A percentile compares a stretch with the other conserved stretches of the same genome.
phyloP scores from a whole-genome alignment of 2,797 vertebrate species.

The Pseudopleuronectes americanus region DNA sequence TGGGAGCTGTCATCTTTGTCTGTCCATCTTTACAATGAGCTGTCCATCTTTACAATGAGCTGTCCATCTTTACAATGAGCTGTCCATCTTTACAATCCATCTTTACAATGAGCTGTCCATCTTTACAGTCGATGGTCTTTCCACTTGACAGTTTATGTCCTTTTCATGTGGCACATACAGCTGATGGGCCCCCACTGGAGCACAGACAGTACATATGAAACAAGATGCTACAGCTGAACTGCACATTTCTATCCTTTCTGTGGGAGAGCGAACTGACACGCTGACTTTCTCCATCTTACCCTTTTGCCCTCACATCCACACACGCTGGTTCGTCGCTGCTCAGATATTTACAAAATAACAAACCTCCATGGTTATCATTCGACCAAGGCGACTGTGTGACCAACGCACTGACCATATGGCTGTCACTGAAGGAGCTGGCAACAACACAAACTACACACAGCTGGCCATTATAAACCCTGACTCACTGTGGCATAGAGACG shows the following conservation, averaged over 20 bases:
- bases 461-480: slow-evolving; percentile 36
- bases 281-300: slow-evolving; percentile 30
- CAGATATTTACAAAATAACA: slow-evolving; percentile 33
- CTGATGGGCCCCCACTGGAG: background rate
- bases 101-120: too few species aligned
- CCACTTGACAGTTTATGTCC: background rate
- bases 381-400: slow-evolving; percentile 57
- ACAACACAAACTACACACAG: slow-evolving; percentile 51
- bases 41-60: too few species aligned
- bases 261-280: background rate
- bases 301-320: slow-evolving; percentile 17
- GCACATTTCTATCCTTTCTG: slow-evolving; percentile 23
- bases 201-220: background rate
- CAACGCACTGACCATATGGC: slow-evolving; percentile 68
- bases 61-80: too few species aligned
- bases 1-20: too few species aligned
- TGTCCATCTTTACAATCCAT: too few species aligned
- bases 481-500: slow-evolving; percentile 13
- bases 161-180: slow-evolving; percentile 5
- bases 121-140: too few species aligned
- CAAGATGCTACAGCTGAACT: slow-evolving; percentile 9
- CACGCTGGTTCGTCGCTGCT: slow-evolving; percentile 31
- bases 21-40: too few species aligned
- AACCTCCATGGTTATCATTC: slow-evolving; percentile 47
- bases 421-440: slow-evolving; percentile 61